Evolutionary conservation across 2,888 invertebrate species (phyloP).

Genomic region (Hylaea fasciaria): DNA sequence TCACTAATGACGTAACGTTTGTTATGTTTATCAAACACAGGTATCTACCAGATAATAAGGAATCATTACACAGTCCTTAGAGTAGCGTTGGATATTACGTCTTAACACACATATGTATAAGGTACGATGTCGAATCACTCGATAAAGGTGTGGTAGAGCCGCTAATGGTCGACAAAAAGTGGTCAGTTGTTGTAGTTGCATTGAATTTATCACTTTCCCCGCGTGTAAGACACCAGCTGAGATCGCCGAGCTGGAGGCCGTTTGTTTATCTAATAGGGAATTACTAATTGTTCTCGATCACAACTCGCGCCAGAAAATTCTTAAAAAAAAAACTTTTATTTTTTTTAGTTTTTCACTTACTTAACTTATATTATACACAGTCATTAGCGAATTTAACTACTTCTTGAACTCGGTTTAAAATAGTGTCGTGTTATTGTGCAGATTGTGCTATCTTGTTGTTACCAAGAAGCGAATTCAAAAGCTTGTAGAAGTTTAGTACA

Average conservation of each 20-base stretch:
- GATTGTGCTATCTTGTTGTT: too few species aligned
- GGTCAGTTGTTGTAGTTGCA: conserved; percentile 43
- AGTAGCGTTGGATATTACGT: conserved; percentile 16
- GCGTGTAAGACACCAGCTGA: conserved; percentile 51
- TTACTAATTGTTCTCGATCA: not conserved
- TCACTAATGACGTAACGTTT: conserved; percentile 1
- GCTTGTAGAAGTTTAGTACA: too few species aligned
- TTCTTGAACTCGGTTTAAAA: too few species aligned
- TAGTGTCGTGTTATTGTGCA: too few species aligned
- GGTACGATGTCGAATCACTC: conserved; percentile 18
- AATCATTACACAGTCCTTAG: conserved; percentile 12
- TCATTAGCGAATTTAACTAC: too few species aligned
- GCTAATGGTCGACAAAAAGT: conserved; percentile 53
- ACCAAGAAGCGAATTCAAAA: too few species aligned
- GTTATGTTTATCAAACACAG: conserved; percentile 11
- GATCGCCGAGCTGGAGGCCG: conserved; percentile 56
- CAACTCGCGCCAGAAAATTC: not conserved
- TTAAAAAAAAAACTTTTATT: too few species aligned
- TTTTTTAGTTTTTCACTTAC: too few species aligned
- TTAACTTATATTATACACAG: too few species aligned
- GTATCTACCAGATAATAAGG: conserved; percentile 6
- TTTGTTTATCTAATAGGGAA: conserved; percentile 53
- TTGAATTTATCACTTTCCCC: conserved; percentile 71
- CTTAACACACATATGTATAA: conserved; percentile 7
- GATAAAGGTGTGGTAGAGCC: conserved; percentile 36